Evolutionary conservation across 1,140 invertebrate genomes (phyloP).

Genomic region (Sinonovacula constricta): DNA sequence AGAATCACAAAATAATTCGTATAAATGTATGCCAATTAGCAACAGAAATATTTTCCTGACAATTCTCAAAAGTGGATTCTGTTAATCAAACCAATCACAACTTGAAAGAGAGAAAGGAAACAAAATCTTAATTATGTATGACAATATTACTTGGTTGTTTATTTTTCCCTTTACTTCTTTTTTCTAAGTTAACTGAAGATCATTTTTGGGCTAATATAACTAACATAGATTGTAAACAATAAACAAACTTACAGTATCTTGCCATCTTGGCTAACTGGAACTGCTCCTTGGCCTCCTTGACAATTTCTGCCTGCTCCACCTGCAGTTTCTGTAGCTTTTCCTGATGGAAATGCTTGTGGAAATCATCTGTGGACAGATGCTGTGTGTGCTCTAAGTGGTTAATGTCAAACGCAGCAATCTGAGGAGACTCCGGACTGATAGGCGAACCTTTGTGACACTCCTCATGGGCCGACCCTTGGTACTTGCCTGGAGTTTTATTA

Average conservation of each 20-base stretch:
- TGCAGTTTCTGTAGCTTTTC: slow-evolving; percentile 6
- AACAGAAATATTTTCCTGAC: too few species aligned
- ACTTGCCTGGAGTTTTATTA: neutral
- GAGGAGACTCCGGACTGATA: slow-evolving; percentile 26
- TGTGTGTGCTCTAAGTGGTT: slow-evolving; percentile 37
- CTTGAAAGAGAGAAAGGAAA: too few species aligned
- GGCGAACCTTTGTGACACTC: neutral
- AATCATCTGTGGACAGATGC: slow-evolving; percentile 25
- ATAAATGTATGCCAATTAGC: too few species aligned
- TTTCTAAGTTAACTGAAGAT: too few species aligned
- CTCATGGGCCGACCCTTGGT: neutral
- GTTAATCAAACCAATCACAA: too few species aligned
- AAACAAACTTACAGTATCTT: slow-evolving; percentile 30
- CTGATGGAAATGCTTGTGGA: slow-evolving; percentile 15
- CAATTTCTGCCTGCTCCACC: slow-evolving; percentile 29
- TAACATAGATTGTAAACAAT: too few species aligned
- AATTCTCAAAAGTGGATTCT: too few species aligned
- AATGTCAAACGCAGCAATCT: slow-evolving; percentile 27
- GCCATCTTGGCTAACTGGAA: slow-evolving; percentile 15
- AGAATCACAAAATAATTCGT: too few species aligned
- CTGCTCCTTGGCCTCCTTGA: slow-evolving; percentile 25
- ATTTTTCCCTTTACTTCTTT: too few species aligned
- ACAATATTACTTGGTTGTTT: too few species aligned
- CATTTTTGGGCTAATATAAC: too few species aligned
- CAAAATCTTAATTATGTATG: too few species aligned